phyloP scores from a whole-genome alignment of 2,888 invertebrate genomes.

The Torymus auratus region DNA sequence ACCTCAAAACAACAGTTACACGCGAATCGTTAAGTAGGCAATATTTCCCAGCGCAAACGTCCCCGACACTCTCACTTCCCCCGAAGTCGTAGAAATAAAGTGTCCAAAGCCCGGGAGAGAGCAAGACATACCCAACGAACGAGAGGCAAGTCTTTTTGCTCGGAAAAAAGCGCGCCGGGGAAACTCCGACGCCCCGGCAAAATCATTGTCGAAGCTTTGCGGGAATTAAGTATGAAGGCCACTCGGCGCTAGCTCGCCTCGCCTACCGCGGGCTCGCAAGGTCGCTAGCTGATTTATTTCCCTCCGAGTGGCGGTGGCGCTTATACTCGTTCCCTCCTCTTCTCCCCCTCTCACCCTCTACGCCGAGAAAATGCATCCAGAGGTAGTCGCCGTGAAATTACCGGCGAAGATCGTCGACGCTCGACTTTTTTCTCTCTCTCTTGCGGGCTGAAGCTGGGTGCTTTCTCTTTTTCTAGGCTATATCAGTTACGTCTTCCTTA shows the following conservation, averaged over 20 bases:
- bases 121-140: no score
- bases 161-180: no score
- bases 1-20: no score
- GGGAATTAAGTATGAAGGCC: conserved; percentile 48
- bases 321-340: conserved; percentile 2
- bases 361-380: conserved; percentile 66
- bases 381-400: conserved; percentile 71
- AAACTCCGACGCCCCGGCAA: background rate
- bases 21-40: no score
- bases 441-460: background rate
- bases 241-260: conserved; percentile 15
- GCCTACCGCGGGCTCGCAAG: conserved; percentile 23
- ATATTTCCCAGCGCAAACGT: no score
- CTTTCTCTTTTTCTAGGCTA: conserved; percentile 3
- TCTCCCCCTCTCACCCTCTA: no score
- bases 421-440: background rate
- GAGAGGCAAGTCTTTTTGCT: no score
- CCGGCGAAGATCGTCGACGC: conserved; percentile 49
- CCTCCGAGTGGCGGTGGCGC: conserved; percentile 58
- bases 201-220: conserved; percentile 51
- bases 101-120: no score
- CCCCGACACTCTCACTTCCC: no score
- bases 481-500: conserved; percentile 30
- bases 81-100: no score
- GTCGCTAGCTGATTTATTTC: conserved; percentile 60